Percentiles rank a stretch among this genome's conserved stretches.
Evolutionary conservation across 2,113 vertebrate genomes (phyloP).

Genomic region (Pholis gunnellus): DNA sequence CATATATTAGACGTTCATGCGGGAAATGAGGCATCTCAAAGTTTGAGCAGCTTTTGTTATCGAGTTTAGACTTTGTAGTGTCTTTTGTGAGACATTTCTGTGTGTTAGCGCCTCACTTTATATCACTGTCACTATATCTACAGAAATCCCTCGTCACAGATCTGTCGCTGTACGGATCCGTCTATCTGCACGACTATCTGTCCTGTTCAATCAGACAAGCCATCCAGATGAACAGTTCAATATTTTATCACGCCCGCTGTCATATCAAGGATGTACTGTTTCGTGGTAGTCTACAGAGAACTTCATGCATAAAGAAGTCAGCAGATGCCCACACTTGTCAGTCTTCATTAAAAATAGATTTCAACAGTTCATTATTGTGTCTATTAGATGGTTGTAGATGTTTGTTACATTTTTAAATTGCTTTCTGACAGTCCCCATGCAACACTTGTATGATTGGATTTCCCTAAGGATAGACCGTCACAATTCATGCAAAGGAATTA

Average conservation of each 20-base stretch:
- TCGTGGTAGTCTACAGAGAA: slow-evolving; percentile 31
- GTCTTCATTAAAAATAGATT: slow-evolving; percentile 53
- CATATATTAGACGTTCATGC: not conserved
- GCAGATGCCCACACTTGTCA: slow-evolving; percentile 49
- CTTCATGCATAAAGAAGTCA: slow-evolving; percentile 45
- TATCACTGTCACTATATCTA: slow-evolving; percentile 35
- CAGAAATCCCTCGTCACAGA: slow-evolving; percentile 46
- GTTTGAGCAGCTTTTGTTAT: slow-evolving; percentile 26
- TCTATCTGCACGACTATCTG: slow-evolving; percentile 39
- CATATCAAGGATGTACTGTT: slow-evolving; percentile 38
- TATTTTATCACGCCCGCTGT: slow-evolving; percentile 65
- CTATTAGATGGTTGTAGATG: slow-evolving; percentile 7
- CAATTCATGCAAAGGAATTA: not conserved
- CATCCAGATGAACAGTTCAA: slow-evolving; percentile 58
- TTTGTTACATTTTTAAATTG: slow-evolving; percentile 30
- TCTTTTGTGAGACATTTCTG: slow-evolving; percentile 25
- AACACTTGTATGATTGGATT: not conserved
- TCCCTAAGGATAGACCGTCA: not conserved
- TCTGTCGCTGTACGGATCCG: slow-evolving; percentile 31
- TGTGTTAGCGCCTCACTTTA: slow-evolving; percentile 31
- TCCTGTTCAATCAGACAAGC: slow-evolving; percentile 56
- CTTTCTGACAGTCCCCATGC: not conserved
- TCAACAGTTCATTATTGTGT: slow-evolving; percentile 25
- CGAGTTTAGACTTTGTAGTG: slow-evolving; percentile 25
- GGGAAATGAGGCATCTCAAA: not conserved